These are phyloP conservation scores for Carposina sasakii DNA, from an alignment of 1,140 invertebrate genomes.

Conservation along the genomic window DNA sequence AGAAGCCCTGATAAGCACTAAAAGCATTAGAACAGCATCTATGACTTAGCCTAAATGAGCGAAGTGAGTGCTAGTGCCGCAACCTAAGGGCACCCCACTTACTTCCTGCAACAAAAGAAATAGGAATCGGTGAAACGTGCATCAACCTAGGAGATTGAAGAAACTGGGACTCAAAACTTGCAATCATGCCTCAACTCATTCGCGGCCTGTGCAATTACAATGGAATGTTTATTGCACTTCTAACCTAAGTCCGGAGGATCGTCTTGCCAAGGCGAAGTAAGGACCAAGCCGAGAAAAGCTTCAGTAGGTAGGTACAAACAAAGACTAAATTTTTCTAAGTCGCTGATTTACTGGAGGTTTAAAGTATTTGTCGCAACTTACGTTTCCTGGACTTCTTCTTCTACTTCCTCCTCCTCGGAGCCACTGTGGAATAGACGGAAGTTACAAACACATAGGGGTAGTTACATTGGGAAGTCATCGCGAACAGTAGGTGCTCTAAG, in stretches of 20 bases:
- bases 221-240: constrained; percentile 15
- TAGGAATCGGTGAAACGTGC: constrained; percentile 62
- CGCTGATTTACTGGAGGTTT: no score
- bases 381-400: constrained; percentile 79
- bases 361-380: constrained; percentile 64
- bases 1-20: constrained; percentile 52
- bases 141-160: constrained; percentile 38
- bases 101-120: constrained; percentile 76
- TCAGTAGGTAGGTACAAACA: constrained; percentile 48
- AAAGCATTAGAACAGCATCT: constrained; percentile 51
- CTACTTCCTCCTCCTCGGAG: constrained; percentile 80
- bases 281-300: constrained; percentile 53
- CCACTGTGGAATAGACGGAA: constrained; percentile 55
- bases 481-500: neutral
- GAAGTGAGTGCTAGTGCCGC: constrained; percentile 58
- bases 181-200: constrained; percentile 33
- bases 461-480: neutral
- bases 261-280: constrained; percentile 44
- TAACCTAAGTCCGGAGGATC: constrained; percentile 25
- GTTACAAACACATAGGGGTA: constrained; percentile 18
- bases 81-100: constrained; percentile 70
- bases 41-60: constrained; percentile 61
- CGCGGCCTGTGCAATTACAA: constrained; percentile 16
- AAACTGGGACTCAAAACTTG: constrained; percentile 26
- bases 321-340: constrained; percentile 30